Base-by-base conservation (phyloP, 1,140 invertebrate genomes). In the Ips nitidus region DNA sequence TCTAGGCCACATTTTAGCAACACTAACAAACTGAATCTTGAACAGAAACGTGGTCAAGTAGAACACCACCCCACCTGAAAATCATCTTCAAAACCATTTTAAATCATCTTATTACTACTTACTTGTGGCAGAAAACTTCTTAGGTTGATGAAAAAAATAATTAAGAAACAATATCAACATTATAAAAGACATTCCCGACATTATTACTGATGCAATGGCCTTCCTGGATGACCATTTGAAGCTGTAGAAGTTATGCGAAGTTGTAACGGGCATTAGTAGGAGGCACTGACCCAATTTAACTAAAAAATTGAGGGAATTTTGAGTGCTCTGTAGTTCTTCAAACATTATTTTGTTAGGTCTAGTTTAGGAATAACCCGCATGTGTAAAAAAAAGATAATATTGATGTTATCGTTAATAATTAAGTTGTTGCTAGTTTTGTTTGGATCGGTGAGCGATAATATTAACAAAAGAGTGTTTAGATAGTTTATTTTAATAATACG, bases 11-110 rank as follows among this genome's bases (percentile, higher is more conserved):
- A 41, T 52, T 59, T 47, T n/a, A 43, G 62, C 53, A 39, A 70
- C 7, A 36, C 55, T 41, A 39, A 65, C 52, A 53, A 70, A 70
- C 2, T 59, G 41, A 41, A 60, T 41, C 39, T 53, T 59, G 6
- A 57, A 58, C 8, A 41, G n/a, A 6, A 70, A 8, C 7, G 41
- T 40, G 8, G 61, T 52, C 8, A 59, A 50, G 39, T 65, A 65
- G 42, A 65, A 70, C 7, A 47, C 6, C 2, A 70, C 45, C 8
- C 22, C 38, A 6, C 53, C 68, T 70, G 42, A 64, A 70, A 69
- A 60, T 22, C 8, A 59, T 36, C 6, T 62, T 50, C 45, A 37
- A 41, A 59, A 4, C n/a, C 45, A 62, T 37, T 45, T 7, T 45
- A 62, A 47, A 62, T 5, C 2, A 47, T 8, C 2, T 3, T 40